Evolutionary conservation across 1,140 invertebrate species (phyloP).

Genomic region (Euschistus heros): DNA sequence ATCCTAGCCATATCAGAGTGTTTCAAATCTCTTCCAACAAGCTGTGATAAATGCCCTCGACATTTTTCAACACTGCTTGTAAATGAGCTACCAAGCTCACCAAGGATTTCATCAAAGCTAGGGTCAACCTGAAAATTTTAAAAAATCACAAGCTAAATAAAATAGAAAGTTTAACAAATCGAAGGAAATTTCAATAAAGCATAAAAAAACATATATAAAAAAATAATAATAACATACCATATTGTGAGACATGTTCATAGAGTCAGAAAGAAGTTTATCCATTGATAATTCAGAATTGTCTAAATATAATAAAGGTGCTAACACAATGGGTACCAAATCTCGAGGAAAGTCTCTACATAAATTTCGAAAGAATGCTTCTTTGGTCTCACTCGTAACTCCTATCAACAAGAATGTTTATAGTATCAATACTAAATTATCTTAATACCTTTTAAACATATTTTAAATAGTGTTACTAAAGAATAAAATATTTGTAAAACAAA

Average conservation of each 20-base stretch:
- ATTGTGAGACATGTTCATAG: slow-evolving; percentile 45
- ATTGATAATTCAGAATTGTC: slow-evolving; percentile 60
- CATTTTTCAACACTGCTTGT: slow-evolving; percentile 82
- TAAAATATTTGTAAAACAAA: no score
- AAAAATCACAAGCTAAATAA: not conserved
- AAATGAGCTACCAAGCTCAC: slow-evolving; percentile 82
- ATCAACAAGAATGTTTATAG: slow-evolving; percentile 31
- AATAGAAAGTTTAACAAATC: not conserved
- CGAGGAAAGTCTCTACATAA: slow-evolving; percentile 77
- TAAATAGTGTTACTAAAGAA: no score
- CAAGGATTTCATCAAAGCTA: slow-evolving; percentile 68
- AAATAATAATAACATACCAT: slow-evolving; percentile 40
- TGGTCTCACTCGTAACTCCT: slow-evolving; percentile 55
- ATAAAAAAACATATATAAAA: not conserved
- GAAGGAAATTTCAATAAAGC: not conserved
- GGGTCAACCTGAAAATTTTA: slow-evolving; percentile 43
- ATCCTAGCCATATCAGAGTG: slow-evolving; percentile 73
- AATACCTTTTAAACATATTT: not conserved
- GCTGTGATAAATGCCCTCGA: slow-evolving; percentile 63
- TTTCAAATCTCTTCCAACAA: slow-evolving; percentile 60
- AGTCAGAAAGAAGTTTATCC: slow-evolving; percentile 41
- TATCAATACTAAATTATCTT: not conserved
- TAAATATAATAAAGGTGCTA: slow-evolving; percentile 76
- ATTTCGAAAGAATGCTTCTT: slow-evolving; percentile 66
- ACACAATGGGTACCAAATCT: slow-evolving; percentile 73